A percentile compares a stretch with the other conserved stretches of the same genome.
Evolutionary conservation across 2,888 invertebrate genomes (phyloP).

Genomic region (Hoplodrina blanda): DNA sequence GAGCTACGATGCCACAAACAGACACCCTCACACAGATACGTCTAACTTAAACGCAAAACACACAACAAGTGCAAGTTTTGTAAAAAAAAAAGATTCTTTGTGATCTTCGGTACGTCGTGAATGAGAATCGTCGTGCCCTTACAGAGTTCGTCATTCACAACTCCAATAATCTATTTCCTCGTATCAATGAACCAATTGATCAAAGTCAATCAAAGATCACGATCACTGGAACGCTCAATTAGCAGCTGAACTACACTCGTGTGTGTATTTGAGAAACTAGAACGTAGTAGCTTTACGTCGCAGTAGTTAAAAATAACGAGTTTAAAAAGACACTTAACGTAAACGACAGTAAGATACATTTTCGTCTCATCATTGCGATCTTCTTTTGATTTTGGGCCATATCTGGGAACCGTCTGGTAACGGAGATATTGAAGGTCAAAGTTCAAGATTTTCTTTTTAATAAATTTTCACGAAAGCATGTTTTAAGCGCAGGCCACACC

Average conservation of each 20-base stretch:
- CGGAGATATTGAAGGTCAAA: too few relatives aligned
- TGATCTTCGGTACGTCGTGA: slow-evolving; percentile 12
- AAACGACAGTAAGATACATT: too few relatives aligned
- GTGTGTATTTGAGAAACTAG: slow-evolving; percentile 21
- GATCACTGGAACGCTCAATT: slow-evolving; percentile 56
- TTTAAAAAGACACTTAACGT: too few relatives aligned
- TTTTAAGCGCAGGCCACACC: too few relatives aligned
- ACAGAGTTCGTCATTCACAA: slow-evolving; percentile 50
- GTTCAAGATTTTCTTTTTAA: too few relatives aligned
- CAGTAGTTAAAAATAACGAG: not conserved
- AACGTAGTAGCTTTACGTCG: slow-evolving; percentile 2
- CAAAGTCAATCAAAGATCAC: slow-evolving; percentile 66
- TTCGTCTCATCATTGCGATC: too few relatives aligned
- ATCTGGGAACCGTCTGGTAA: too few relatives aligned
- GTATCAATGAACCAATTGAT: slow-evolving; percentile 63
- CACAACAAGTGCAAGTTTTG: not conserved
- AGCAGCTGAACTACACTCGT: slow-evolving; percentile 32
- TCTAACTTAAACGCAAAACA: too few relatives aligned
- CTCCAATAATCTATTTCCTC: slow-evolving; percentile 50
- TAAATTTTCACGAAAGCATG: too few relatives aligned
- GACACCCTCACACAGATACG: too few relatives aligned
- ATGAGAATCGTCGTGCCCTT: slow-evolving; percentile 37
- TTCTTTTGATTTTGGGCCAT: too few relatives aligned
- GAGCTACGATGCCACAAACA: too few relatives aligned
- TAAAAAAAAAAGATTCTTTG: not conserved